Conservation (phyloP, 2,113 vertebrate genomes). For the Chunga burmeisteri region DNA sequence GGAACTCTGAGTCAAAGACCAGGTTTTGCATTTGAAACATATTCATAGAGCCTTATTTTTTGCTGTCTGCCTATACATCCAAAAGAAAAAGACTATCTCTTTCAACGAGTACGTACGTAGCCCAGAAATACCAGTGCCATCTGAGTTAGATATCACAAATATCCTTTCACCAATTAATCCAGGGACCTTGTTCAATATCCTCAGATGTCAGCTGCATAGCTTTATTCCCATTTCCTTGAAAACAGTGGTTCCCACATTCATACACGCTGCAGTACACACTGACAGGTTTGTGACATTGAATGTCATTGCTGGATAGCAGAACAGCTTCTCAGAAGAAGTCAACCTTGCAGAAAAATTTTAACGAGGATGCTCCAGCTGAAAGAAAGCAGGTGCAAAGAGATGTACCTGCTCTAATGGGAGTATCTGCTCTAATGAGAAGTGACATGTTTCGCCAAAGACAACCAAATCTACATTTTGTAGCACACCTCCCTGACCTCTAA, state of each 20-base stretch:
- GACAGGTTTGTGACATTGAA: background rate
- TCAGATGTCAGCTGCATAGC: background rate
- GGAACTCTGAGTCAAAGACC: background rate
- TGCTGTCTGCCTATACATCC: background rate
- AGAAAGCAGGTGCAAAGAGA: background rate
- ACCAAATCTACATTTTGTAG: background rate
- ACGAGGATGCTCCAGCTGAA: background rate
- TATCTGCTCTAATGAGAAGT: background rate
- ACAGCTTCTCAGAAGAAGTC: background rate
- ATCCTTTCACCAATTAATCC: background rate
- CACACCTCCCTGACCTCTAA: background rate
- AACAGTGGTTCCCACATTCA: background rate
- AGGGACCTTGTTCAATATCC: background rate
- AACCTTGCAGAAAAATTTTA: background rate
- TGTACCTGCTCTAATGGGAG: background rate
- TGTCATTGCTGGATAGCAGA: rapidly evolving
- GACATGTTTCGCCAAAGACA: background rate
- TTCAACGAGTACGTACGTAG: background rate
- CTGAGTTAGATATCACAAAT: rapidly evolving
- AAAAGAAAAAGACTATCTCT: background rate
- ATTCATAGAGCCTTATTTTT: background rate
- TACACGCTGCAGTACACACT: background rate
- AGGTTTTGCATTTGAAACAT: background rate
- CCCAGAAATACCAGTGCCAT: background rate
- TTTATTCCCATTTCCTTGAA: background rate